Conservation (phyloP, 2,113 vertebrate genomes). For the Siphamia tubifer region DNA sequence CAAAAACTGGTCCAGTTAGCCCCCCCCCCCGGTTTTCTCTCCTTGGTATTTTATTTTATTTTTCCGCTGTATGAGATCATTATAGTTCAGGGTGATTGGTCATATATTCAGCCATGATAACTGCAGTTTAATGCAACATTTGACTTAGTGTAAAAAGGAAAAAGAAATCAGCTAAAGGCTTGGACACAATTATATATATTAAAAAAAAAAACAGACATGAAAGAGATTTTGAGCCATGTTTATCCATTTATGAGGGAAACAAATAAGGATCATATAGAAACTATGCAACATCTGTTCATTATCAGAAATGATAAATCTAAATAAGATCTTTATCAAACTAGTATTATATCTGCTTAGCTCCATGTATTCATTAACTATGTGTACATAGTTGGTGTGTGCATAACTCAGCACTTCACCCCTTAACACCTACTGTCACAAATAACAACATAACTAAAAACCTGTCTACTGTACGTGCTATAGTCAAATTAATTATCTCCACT, state of each 20-base stretch:
- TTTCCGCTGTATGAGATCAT: not conserved
- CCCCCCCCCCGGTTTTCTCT: not conserved
- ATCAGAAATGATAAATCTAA: too few relatives aligned
- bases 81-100: not conserved
- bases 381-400: too few relatives aligned
- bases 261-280: not conserved
- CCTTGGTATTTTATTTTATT: not conserved
- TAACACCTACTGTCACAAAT: too few relatives aligned
- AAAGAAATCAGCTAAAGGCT: not conserved
- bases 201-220: not conserved
- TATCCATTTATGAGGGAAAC: not conserved
- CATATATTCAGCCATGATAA: not conserved
- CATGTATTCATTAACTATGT: too few relatives aligned
- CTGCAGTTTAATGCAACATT: not conserved
- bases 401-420: too few relatives aligned
- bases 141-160: not conserved
- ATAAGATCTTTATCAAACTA: too few relatives aligned
- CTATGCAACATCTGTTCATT: not conserved
- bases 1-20: conserved; percentile 2
- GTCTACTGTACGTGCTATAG: too few relatives aligned
- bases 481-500: too few relatives aligned
- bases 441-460: too few relatives aligned
- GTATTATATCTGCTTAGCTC: too few relatives aligned
- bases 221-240: not conserved
- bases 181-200: not conserved